Percentiles rank a stretch among this genome's conserved stretches.
These are phyloP conservation scores for Nothocercus julius DNA, from an alignment of 2,113 vertebrate genomes.

Conservation along the genomic window DNA sequence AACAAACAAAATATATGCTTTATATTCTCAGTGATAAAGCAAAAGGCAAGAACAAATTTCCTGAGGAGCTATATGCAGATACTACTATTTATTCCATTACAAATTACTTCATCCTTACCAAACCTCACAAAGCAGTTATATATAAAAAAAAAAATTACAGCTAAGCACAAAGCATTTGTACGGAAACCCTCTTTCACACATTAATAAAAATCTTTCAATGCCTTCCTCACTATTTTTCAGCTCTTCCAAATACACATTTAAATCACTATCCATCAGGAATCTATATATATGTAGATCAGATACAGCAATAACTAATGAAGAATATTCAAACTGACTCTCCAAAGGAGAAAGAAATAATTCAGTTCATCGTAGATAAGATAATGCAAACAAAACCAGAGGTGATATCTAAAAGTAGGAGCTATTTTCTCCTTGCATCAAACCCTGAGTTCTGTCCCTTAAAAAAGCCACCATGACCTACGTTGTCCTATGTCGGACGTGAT, in stretches of 20 bases:
- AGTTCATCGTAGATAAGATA: neutral
- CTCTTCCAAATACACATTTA: neutral
- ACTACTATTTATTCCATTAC: neutral
- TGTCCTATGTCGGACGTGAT: fast-evolving
- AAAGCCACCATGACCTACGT: neutral
- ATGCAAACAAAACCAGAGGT: neutral
- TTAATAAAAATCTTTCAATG: neutral
- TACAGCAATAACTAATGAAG: neutral
- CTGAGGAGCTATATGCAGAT: neutral
- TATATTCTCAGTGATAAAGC: neutral
- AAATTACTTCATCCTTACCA: neutral
- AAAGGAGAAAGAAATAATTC: neutral
- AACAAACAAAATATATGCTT: neutral
- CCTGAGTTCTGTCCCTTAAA: neutral
- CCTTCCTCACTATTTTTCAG: neutral
- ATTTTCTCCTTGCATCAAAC: neutral
- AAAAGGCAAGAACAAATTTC: neutral
- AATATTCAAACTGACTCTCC: neutral
- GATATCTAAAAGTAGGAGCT: neutral
- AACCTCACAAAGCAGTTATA: neutral
- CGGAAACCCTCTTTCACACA: neutral
- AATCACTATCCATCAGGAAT: neutral
- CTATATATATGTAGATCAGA: neutral
- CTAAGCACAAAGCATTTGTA: neutral
- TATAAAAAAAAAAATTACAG: neutral